phyloP scores from a whole-genome alignment of 2,797 vertebrate species.

The Steatocranus sp. region DNA sequence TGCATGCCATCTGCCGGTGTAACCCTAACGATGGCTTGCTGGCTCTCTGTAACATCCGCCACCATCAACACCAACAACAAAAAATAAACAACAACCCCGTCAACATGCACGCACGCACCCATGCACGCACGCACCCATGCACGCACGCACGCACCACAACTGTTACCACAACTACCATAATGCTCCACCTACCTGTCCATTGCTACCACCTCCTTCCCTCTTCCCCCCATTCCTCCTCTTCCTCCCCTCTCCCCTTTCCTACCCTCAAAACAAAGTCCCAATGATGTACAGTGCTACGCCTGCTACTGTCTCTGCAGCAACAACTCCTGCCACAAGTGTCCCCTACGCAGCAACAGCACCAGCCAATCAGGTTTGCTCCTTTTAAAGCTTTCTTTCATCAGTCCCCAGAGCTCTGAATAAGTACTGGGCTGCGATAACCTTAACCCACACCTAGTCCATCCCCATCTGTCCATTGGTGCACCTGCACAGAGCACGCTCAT shows the following conservation, averaged over 20 bases:
- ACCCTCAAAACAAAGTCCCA: conserved; percentile 96
- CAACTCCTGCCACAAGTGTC: conserved; percentile 99
- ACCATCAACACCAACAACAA: conserved; percentile 46
- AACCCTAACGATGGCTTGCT: conserved; percentile 95
- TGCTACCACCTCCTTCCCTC: conserved; percentile 87
- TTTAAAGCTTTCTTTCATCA: conserved; percentile 99
- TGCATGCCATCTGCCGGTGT: conserved; percentile 98
- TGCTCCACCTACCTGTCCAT: conserved; percentile 97
- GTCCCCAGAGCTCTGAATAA: conserved; percentile 96
- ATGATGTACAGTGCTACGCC: conserved; percentile 99
- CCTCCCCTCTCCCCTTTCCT: conserved; percentile 68
- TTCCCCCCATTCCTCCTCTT: conserved; percentile 37
- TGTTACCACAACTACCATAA: conserved; percentile 88
- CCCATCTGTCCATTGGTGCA: background rate
- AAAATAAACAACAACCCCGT: background rate
- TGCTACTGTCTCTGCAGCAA: conserved; percentile 99
- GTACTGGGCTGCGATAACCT: conserved; percentile 88
- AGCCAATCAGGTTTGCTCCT: conserved; percentile 99
- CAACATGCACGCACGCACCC: background rate
- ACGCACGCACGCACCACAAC: background rate
- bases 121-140: background rate
- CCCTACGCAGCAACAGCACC: conserved; percentile 99
- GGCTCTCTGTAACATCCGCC: conserved; percentile 88
- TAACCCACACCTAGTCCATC: conserved; percentile 58
- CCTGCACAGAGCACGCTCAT: conserved; percentile 8